Conservation (phyloP, 2,888 invertebrate genomes). For the Heteromyza rotundicornis region DNA sequence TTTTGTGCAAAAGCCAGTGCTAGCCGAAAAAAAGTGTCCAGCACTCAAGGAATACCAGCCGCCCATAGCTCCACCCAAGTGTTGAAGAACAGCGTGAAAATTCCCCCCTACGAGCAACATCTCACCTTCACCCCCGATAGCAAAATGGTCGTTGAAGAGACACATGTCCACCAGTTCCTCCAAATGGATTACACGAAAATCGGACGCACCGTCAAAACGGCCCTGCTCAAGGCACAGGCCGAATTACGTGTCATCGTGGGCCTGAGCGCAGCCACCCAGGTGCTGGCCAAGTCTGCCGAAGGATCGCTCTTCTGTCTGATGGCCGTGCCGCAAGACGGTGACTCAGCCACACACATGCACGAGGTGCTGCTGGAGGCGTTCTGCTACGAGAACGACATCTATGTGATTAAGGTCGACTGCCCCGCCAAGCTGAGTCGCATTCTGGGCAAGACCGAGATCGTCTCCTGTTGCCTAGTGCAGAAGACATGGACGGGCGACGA, state of each 20-base stretch:
- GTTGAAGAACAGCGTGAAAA: constrained; percentile 18
- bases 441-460: constrained; percentile 66
- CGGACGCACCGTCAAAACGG: constrained; percentile 57
- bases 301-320: constrained; percentile 74
- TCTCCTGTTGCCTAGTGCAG: constrained; percentile 63
- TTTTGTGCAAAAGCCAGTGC: constrained; percentile 7
- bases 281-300: constrained; percentile 61
- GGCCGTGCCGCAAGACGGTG: constrained; percentile 72
- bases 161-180: constrained; percentile 34
- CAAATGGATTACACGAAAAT: constrained; percentile 52
- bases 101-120: constrained; percentile 30
- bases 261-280: constrained; percentile 58
- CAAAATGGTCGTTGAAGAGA: constrained; percentile 56
- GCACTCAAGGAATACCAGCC: neutral
- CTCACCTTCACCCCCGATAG: constrained; percentile 25
- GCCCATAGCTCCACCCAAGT: neutral
- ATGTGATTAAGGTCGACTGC: constrained; percentile 73
- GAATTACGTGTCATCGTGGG: constrained; percentile 61
- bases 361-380: constrained; percentile 79
- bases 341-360: constrained; percentile 80
- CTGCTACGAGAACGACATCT: constrained; percentile 80
- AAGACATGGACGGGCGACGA: constrained; percentile 57
- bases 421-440: constrained; percentile 63
- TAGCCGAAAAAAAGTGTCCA: too few relatives aligned
- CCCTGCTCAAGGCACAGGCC: constrained; percentile 56